A percentile compares a stretch with the other conserved stretches of the same genome.
phyloP scores from a whole-genome alignment of 2,888 invertebrate species.

The Caenorhabditis becei region DNA sequence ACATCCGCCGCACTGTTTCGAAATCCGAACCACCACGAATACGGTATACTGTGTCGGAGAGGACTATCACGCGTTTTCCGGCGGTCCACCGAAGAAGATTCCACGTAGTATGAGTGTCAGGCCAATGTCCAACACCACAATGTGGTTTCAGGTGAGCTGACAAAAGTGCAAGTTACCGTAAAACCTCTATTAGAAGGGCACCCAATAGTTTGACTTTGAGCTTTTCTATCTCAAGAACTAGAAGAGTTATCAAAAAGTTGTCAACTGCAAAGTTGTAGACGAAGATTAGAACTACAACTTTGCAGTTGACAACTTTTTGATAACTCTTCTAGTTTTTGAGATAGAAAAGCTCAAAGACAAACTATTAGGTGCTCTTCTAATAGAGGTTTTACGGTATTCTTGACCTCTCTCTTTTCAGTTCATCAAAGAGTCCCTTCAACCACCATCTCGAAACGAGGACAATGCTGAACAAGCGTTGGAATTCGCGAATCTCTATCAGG shows the following conservation, averaged over 20 bases:
- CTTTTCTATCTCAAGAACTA: too few species aligned
- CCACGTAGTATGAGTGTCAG: slow-evolving; percentile 67
- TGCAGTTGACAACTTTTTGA: too few species aligned
- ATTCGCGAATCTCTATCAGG: slow-evolving; percentile 80
- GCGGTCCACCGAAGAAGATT: slow-evolving; percentile 70
- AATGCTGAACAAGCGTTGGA: slow-evolving; percentile 79
- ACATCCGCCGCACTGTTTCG: slow-evolving; percentile 81
- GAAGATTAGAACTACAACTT: too few species aligned
- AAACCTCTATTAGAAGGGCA: too few species aligned
- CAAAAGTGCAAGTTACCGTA: too few species aligned
- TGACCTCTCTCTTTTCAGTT: slow-evolving; percentile 66
- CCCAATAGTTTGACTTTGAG: too few species aligned
- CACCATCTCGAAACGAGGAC: slow-evolving; percentile 73
- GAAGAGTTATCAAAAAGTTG: too few species aligned
- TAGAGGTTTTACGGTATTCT: not conserved
- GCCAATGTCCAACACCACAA: slow-evolving; percentile 70
- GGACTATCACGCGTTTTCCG: slow-evolving; percentile 74
- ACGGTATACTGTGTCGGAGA: slow-evolving; percentile 81
- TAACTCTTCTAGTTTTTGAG: too few species aligned
- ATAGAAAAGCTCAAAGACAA: too few species aligned
- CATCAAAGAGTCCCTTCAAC: slow-evolving; percentile 73
- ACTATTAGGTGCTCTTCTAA: too few species aligned
- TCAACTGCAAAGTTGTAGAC: too few species aligned
- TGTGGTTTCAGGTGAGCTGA: too few species aligned
- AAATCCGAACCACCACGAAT: slow-evolving; percentile 78